Evolutionary conservation across 2,797 vertebrate species (phyloP).

Genomic region (Acanthopagrus latus): DNA sequence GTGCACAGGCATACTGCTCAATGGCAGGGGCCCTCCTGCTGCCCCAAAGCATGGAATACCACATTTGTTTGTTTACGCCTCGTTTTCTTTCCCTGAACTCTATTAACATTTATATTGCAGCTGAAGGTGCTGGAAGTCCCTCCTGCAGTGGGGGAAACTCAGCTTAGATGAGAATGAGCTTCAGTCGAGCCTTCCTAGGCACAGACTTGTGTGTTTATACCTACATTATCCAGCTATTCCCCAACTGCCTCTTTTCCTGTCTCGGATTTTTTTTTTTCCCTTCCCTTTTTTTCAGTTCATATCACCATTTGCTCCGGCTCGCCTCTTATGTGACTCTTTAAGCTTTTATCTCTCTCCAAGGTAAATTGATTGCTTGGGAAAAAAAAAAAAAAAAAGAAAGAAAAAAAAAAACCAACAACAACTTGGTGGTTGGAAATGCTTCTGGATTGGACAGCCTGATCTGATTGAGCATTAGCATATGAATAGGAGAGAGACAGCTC

Average conservation of each 20-base stretch:
- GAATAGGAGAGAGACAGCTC: conserved; percentile 78
- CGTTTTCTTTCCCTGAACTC: conserved; percentile 86
- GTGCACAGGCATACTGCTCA: conserved; percentile 55
- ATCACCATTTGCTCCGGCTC: conserved; percentile 78
- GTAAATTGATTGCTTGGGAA: conserved; percentile 84
- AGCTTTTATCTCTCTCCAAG: conserved; percentile 83
- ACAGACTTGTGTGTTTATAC: conserved; percentile 83
- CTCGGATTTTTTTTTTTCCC: conserved; percentile 50
- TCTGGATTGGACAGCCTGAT: conserved; percentile 78
- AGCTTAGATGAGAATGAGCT: conserved; percentile 80
- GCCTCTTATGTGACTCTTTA: conserved; percentile 83
- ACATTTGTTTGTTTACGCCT: conserved; percentile 88
- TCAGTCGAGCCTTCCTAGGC: conserved; percentile 76
- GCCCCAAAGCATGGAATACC: conserved; percentile 82
- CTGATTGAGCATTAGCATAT: conserved; percentile 82
- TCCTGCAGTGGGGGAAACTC: conserved; percentile 79
- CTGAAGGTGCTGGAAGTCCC: conserved; percentile 87
- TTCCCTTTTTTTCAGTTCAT: conserved; percentile 65
- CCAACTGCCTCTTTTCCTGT: conserved; percentile 73
- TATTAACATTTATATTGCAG: conserved; percentile 91
- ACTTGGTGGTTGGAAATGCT: conserved; percentile 62
- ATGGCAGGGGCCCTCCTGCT: conserved; percentile 76
- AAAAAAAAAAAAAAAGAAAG: conserved; percentile 36
- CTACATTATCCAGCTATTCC: conserved; percentile 81
- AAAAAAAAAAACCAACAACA: neutral